Evolutionary conservation across 2,113 vertebrate genomes (phyloP).

Genomic region (Tetraodon nigroviridis): DNA sequence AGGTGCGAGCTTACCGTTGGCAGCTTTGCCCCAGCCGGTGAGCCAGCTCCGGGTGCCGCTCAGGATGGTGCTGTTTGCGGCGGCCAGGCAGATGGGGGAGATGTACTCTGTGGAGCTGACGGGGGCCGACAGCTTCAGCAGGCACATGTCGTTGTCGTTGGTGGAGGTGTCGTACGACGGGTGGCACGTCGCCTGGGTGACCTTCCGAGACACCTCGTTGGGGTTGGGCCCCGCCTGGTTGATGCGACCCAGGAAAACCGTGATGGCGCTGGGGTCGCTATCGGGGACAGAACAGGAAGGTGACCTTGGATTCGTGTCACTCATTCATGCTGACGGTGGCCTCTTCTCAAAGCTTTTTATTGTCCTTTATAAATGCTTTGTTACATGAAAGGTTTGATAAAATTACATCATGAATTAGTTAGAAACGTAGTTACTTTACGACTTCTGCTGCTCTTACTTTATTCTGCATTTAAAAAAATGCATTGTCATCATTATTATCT

Average conservation of each 20-base stretch:
- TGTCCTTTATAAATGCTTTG: too few species aligned
- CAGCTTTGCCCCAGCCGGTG: conserved; percentile 67
- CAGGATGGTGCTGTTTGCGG: conserved; percentile 32
- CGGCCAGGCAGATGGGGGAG: conserved; percentile 74
- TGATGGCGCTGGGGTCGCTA: rapidly evolving
- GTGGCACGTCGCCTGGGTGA: conserved; percentile 33
- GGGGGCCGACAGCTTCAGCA: conserved; percentile 55
- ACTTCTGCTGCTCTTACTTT: too few species aligned
- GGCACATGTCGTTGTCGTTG: conserved; percentile 70
- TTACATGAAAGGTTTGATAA: too few species aligned
- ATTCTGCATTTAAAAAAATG: too few species aligned
- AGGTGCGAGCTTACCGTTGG: not conserved
- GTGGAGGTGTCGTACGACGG: conserved; percentile 25
- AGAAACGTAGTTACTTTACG: too few species aligned
- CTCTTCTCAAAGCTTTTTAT: too few species aligned
- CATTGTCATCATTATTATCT: too few species aligned
- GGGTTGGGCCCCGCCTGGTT: not conserved
- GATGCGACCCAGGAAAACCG: not conserved
- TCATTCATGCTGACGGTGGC: too few species aligned
- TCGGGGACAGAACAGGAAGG: not conserved
- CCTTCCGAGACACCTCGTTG: not conserved
- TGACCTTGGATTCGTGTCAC: too few species aligned
- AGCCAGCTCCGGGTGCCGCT: conserved; percentile 34
- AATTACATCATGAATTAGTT: too few species aligned
- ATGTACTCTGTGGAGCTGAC: conserved; percentile 40